Conservation (phyloP, 1,140 invertebrate species). For the Zaprionus capensis region DNA sequence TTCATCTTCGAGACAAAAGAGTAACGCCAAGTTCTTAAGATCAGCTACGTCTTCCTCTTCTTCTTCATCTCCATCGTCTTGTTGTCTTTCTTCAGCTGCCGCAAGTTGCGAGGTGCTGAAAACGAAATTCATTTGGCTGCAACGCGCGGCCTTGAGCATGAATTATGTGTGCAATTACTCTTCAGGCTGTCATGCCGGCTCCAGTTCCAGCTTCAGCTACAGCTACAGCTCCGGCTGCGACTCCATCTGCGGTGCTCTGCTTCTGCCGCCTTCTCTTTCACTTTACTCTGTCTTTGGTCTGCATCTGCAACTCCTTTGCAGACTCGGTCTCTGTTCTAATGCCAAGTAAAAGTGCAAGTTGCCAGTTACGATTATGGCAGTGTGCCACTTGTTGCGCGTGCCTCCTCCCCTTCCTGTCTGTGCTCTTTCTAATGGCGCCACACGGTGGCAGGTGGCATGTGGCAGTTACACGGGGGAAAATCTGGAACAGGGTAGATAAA, state of each 20-base stretch:
- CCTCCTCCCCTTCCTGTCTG: slow-evolving; percentile 5
- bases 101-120: slow-evolving; percentile 65
- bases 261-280: slow-evolving; percentile 9
- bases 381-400: slow-evolving; percentile 69
- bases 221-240: background rate
- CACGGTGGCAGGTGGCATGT: background rate
- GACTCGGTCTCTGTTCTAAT: slow-evolving; percentile 49
- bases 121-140: slow-evolving; percentile 74
- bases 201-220: slow-evolving; percentile 5
- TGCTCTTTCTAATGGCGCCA: slow-evolving; percentile 67
- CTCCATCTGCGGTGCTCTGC: slow-evolving; percentile 8
- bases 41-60: slow-evolving; percentile 1
- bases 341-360: slow-evolving; percentile 72
- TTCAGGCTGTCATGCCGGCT: slow-evolving; percentile 63
- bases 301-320: slow-evolving; percentile 10
- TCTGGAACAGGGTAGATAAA: slow-evolving; percentile 4
- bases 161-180: slow-evolving; percentile 80
- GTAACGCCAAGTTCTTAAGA: slow-evolving; percentile 35
- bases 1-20: slow-evolving; percentile 79
- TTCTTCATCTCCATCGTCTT: background rate
- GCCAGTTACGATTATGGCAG: slow-evolving; percentile 64
- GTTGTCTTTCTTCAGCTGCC: slow-evolving; percentile 40
- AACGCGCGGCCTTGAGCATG: slow-evolving; percentile 77
- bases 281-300: background rate
- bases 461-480: background rate